phyloP scores from a whole-genome alignment of 2,113 vertebrate genomes.

The Rhagologus leucostigma region DNA sequence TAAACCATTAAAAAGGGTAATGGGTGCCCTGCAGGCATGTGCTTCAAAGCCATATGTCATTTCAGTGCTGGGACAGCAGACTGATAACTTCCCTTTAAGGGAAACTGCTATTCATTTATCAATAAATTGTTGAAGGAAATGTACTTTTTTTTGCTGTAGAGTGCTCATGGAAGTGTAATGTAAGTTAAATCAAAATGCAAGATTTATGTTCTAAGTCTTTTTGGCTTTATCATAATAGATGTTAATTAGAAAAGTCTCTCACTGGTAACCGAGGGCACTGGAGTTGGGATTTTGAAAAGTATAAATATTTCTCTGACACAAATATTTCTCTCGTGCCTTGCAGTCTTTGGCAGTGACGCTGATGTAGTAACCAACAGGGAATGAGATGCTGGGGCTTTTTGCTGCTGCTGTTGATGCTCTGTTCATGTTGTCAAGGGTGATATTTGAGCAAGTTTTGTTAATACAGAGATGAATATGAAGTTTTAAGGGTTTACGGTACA shows the following conservation, averaged over 20 bases:
- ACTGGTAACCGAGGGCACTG: background rate
- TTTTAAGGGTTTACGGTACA: background rate
- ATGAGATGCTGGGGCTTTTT: background rate
- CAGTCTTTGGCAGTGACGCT: background rate
- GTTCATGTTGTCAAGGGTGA: background rate
- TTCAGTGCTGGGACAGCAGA: slow-evolving; percentile 38
- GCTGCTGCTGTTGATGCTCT: background rate
- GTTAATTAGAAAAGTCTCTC: slow-evolving; percentile 38
- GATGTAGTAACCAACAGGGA: background rate
- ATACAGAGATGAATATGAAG: background rate
- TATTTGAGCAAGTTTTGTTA: background rate
- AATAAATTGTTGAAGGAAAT: slow-evolving; percentile 26
- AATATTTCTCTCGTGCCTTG: background rate
- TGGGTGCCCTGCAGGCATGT: slow-evolving; percentile 26
- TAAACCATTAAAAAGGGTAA: slow-evolving; percentile 52
- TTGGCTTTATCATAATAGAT: background rate
- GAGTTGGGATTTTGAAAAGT: background rate
- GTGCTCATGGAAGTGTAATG: background rate
- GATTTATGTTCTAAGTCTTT: slow-evolving; percentile 9
- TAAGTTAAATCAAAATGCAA: slow-evolving; percentile 15
- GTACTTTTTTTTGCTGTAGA: background rate
- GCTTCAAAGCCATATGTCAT: slow-evolving; percentile 53
- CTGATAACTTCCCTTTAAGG: slow-evolving; percentile 45
- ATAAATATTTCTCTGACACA: background rate
- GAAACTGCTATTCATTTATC: slow-evolving; percentile 42